These are phyloP conservation scores for Ceyx margarethae DNA, from an alignment of 2,113 vertebrate species.

Conservation along the genomic window DNA sequence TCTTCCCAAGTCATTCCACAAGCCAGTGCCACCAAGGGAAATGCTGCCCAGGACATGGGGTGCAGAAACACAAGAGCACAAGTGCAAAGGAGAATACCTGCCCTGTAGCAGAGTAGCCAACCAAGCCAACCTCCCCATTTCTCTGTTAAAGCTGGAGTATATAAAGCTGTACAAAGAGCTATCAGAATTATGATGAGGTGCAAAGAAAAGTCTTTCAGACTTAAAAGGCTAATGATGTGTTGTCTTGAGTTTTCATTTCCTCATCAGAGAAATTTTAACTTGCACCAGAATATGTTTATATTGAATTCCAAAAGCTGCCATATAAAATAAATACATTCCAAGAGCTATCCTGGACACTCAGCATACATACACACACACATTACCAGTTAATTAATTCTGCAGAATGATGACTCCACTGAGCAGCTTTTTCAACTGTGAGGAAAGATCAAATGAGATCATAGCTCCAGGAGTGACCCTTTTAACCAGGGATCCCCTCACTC, in stretches of 20 bases:
- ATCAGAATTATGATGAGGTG: conserved; percentile 38
- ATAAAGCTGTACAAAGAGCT: background rate
- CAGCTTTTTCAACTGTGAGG: conserved; percentile 1
- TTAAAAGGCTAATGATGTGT: conserved; percentile 29
- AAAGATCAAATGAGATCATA: conserved; percentile 7
- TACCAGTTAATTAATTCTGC: conserved; percentile 33
- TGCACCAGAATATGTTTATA: conserved; percentile 47
- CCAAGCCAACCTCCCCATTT: background rate
- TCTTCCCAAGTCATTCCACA: background rate
- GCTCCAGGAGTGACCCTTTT: background rate
- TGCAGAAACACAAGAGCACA: background rate
- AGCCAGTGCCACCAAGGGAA: background rate
- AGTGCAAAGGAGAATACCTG: background rate
- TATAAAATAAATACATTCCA: conserved; percentile 52
- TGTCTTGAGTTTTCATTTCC: conserved; percentile 1
- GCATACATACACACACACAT: background rate
- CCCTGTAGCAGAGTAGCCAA: background rate
- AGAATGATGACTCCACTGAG: background rate
- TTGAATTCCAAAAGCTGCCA: conserved; percentile 34
- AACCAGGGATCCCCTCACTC: background rate
- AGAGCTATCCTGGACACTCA: conserved; percentile 28
- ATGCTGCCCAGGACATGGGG: background rate
- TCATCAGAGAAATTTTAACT: conserved; percentile 31
- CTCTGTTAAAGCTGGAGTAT: background rate
- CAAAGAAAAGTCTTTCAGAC: conserved; percentile 3